These are phyloP conservation scores for Volucella bombylans DNA, from an alignment of 2,888 invertebrate species.

Conservation along the genomic window DNA sequence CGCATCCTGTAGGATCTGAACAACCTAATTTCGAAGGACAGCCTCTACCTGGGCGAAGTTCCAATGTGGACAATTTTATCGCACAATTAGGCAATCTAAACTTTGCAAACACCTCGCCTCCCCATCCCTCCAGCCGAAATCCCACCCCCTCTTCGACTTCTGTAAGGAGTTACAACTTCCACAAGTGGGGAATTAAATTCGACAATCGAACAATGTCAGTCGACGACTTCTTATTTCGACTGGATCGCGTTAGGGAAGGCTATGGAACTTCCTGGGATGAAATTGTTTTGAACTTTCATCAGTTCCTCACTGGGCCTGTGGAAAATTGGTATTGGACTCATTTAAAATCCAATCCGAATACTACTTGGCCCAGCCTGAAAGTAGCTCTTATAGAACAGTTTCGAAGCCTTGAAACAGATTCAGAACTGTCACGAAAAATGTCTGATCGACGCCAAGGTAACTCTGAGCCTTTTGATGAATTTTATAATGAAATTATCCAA, in stretches of 20 bases:
- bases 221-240: not conserved
- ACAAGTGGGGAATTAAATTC: not conserved
- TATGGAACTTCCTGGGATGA: slow-evolving; percentile 12
- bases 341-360: too few species aligned
- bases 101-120: too few species aligned
- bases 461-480: not conserved
- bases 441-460: not conserved
- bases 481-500: not conserved
- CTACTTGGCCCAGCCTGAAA: not conserved
- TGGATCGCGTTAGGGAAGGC: not conserved
- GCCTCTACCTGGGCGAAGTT: too few species aligned
- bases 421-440: not conserved
- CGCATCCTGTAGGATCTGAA: too few species aligned
- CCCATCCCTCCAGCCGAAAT: too few species aligned
- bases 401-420: not conserved
- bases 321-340: not conserved
- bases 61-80: too few species aligned
- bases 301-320: too few species aligned
- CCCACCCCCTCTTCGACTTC: too few species aligned
- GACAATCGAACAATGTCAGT: not conserved
- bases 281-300: too few species aligned
- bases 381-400: not conserved
- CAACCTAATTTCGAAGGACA: too few species aligned
- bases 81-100: too few species aligned
- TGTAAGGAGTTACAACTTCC: not conserved